Evolutionary conservation across 1,140 invertebrate genomes (phyloP), one percentile per base, ranked within the genome.

Genomic region (Eueides isabella): DNA sequence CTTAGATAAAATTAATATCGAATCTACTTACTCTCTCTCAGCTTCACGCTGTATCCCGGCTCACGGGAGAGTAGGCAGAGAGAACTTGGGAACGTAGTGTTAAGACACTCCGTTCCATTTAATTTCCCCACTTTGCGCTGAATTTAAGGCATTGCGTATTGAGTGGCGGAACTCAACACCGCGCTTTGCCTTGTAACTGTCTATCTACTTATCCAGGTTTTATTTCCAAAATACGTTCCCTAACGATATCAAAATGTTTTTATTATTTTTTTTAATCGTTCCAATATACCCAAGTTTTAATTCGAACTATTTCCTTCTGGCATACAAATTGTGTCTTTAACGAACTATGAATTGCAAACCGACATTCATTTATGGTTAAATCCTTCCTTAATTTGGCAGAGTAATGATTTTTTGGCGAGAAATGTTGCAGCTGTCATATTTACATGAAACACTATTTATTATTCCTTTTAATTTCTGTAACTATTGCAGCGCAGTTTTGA

Each of bases 321-420:
- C 41, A 19, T 44, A 44, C n/a, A 9, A 44, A n/a, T 19, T 44
- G 41, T 44, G n/a, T 44, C 6, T 44, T 44, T 44, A 44, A 44
- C 41, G 41, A 44, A 19, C n/a, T 44, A 44, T 44, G 41, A 44
- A 44, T 44, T 44, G 41, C 41, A 44, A 44, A 44, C 41, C 41
- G 41, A 44, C n/a, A 14, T 16, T 44, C n/a, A 44, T 44, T 44
- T 44, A 2, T 19, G 5, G 41, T 44, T 44, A 44, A 44, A 44
- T 44, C 41, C 41, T 44, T 44, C 41, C 7, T 44, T 44, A 44
- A 38, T 38, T 38, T 38, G 35, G 35, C 35, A 16, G 14, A 1
- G 35, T 38, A 38, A 44, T 44, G 16, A 19, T 19, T 44, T 44
- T 44, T 44, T n/a, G 14, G 35, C n/a, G 41, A 44, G 6, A 44